Base-by-base conservation (phyloP, 2,113 vertebrate genomes). In the Pteruthius melanotis region DNA sequence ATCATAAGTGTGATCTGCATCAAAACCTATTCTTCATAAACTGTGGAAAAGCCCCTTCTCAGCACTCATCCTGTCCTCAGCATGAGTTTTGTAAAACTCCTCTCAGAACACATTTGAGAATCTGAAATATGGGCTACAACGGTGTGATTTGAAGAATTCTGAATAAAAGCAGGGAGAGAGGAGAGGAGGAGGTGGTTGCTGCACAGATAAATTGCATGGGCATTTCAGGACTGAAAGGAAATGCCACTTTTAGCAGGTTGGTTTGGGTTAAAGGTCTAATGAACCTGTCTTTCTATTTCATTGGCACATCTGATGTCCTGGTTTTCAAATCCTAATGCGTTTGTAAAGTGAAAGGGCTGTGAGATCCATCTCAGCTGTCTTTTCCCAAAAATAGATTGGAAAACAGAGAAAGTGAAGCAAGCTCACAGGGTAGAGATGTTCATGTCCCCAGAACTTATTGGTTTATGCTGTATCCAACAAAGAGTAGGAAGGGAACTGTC, bases 381-480 rank as follows among this genome's bases (percentile, higher is more conserved):
- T 83, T 22, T 21, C 37, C 19, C 27, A 47, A 59, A 14, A 30
- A 15, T 0, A 14, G 19, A 9, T 1, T 33, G 15, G 13, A 30
- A 87, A 91, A 7, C 40, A 66, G 17, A 59, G 66, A 39, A 24
- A 26, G 1, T 31, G 15, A 15, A 69, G 13, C 8, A n/a, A 24
- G 54, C 2, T 5, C 33, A 8, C 2, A 8, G 24, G 13, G 26
- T 4, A 9, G 35, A 11, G 27, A 9, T 20, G n/a, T 10, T 6
- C 2, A 0, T 3, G 6, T 20, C 24, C 23, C 16, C 15, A 54
- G 37, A n/a, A 17, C 35, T 54, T 21, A 1, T 19, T 2, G 11
- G 8, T 39, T 87, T 33, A 1, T 70, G 24, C 33, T 56, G 5
- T 21, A 9, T 17, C 15, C 39, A 21, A 0, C 9, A 75, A 42